Percentiles rank a stretch among this genome's conserved stretches.
These are phyloP conservation scores for Sebastes minor DNA, from an alignment of 2,797 vertebrate species.

Conservation along the genomic window DNA sequence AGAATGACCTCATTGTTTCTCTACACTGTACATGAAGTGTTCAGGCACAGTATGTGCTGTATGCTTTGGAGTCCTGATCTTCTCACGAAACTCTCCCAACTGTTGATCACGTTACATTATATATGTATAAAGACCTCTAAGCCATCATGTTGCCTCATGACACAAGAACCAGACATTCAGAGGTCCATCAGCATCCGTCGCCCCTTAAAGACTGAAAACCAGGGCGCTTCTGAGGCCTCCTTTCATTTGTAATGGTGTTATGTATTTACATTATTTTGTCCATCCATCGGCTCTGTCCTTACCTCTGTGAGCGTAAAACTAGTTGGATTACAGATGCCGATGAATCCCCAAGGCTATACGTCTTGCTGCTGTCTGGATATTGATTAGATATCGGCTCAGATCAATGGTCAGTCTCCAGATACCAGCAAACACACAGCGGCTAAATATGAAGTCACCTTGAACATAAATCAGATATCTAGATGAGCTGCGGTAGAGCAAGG, in stretches of 20 bases:
- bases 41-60: conserved; percentile 8
- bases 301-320: background rate
- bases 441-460: conserved; percentile 5
- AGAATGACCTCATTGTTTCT: conserved; percentile 58
- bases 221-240: background rate
- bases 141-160: background rate
- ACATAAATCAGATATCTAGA: background rate
- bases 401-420: background rate
- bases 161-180: background rate
- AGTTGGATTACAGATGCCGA: background rate
- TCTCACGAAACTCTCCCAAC: background rate
- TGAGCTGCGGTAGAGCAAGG: too few species aligned
- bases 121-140: background rate
- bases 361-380: conserved; percentile 12
- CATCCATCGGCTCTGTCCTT: background rate
- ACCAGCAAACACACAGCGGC: background rate
- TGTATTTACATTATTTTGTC: background rate
- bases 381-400: conserved; percentile 43
- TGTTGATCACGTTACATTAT: background rate
- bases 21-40: background rate
- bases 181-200: background rate
- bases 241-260: background rate
- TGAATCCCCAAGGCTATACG: background rate
- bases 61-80: background rate
- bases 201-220: background rate